Conservation (phyloP, 2,113 vertebrate genomes). For the Ciconia maguari region DNA sequence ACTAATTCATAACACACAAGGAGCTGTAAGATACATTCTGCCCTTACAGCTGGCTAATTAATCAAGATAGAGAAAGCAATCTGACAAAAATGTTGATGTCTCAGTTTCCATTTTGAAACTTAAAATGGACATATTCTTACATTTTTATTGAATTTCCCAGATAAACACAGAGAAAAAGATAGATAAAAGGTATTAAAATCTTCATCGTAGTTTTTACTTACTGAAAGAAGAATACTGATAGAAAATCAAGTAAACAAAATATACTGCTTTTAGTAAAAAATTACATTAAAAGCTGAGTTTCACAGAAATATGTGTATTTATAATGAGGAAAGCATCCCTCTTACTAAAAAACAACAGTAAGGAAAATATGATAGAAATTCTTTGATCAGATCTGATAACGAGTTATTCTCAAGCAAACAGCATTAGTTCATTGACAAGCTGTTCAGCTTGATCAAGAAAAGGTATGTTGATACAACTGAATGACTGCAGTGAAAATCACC, state of each 20-base stretch:
- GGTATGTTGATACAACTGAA: background rate
- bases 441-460: background rate
- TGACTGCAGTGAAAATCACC: background rate
- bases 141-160: background rate
- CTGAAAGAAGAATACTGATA: background rate
- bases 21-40: background rate
- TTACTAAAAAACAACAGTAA: background rate
- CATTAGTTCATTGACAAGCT: background rate
- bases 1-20: background rate
- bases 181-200: background rate
- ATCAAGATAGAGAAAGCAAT: background rate
- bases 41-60: background rate
- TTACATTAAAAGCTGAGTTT: background rate
- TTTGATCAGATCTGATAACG: background rate
- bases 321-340: background rate
- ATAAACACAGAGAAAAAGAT: background rate
- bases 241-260: background rate
- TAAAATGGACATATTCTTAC: background rate
- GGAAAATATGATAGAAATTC: background rate
- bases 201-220: background rate
- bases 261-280: background rate
- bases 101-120: background rate
- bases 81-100: background rate
- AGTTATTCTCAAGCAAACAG: background rate
- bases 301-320: background rate